Evolutionary conservation across 2,113 vertebrate species (phyloP), one percentile per base, ranked within the genome.

Genomic region (Marmota flaviventris): DNA sequence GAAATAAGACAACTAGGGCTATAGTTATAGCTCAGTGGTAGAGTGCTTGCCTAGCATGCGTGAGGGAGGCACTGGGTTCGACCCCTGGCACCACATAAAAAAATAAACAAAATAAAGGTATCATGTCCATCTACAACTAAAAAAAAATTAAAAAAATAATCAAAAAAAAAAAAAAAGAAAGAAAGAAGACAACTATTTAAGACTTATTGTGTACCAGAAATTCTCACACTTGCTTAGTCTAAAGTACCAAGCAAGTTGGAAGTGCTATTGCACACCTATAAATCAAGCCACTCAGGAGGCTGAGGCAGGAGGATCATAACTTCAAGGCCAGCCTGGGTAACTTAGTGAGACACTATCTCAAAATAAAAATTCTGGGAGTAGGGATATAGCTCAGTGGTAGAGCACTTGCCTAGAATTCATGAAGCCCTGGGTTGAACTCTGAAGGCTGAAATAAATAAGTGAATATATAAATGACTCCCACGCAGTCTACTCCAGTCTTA

Each of bases 101-200:
- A 51, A 51, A 51, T 51, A 51, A 51, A 51, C 2, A 51, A 51
- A 51, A 51, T 51, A 51, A 51, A 51, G 48, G 48, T 51, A 51
- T 51, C 12, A 13, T 51, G 48, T 51, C 48, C 48, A 51, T 51
- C 48, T 51, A 51, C 48, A 51, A 51, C 48, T 51, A 51, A 51
- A 51, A 51, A 51, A 51, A 12, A 51, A 3, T 13, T 51, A 3
- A 0, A 51, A 51, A 51, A 51, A 13, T 13, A 51, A 51, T 51
- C 10, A 48, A 39, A 39, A 39, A 51, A 51, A 51, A 51, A 45
- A 45, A 45, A 6, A 45, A 45, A 51, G 11, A 51, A 67, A 70
- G 37, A 27, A 91, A 63, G 63, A 82, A 93, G 85, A 24, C 39
- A 93, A 32, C 79, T 91, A 63, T 5, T 76, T 69, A 87, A 84